These are phyloP conservation scores for Resseliella maxima DNA, from an alignment of 2,888 invertebrate genomes.

Conservation along the genomic window DNA sequence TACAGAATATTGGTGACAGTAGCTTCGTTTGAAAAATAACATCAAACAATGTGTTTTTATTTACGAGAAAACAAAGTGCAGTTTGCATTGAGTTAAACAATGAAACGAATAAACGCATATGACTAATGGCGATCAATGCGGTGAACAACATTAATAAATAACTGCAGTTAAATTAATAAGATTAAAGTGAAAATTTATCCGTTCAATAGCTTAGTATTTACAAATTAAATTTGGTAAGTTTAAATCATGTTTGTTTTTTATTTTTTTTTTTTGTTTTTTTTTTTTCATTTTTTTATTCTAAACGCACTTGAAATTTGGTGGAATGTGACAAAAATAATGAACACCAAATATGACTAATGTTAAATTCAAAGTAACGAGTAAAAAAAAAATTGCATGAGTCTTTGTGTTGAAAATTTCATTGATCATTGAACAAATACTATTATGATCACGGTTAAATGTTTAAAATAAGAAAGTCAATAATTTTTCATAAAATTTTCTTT, in stretches of 20 bases:
- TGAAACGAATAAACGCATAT: slow-evolving; percentile 18
- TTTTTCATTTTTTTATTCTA: not conserved
- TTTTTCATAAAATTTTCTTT: not conserved
- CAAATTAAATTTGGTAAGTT: slow-evolving; percentile 21
- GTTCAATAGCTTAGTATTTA: not conserved
- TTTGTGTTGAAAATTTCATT: not conserved
- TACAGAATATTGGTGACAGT: not conserved
- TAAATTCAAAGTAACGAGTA: not conserved
- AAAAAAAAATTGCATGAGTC: not conserved
- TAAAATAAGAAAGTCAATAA: not conserved
- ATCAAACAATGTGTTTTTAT: slow-evolving; percentile 54
- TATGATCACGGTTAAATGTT: not conserved
- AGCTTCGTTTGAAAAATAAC: slow-evolving; percentile 19
- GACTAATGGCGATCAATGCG: slow-evolving; percentile 13
- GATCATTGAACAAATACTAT: not conserved
- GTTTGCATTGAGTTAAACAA: slow-evolving; percentile 31
- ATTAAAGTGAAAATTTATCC: not conserved
- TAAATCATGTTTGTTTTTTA: not conserved
- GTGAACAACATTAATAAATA: slow-evolving; percentile 7
- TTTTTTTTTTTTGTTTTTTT: not conserved
- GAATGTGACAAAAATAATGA: not conserved
- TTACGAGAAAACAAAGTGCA: slow-evolving; percentile 37
- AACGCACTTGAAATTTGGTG: not conserved
- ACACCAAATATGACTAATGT: not conserved
- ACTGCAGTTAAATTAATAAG: not conserved